Evolutionary conservation across 2,888 invertebrate species (phyloP).

Genomic region (Macropis europaea): DNA sequence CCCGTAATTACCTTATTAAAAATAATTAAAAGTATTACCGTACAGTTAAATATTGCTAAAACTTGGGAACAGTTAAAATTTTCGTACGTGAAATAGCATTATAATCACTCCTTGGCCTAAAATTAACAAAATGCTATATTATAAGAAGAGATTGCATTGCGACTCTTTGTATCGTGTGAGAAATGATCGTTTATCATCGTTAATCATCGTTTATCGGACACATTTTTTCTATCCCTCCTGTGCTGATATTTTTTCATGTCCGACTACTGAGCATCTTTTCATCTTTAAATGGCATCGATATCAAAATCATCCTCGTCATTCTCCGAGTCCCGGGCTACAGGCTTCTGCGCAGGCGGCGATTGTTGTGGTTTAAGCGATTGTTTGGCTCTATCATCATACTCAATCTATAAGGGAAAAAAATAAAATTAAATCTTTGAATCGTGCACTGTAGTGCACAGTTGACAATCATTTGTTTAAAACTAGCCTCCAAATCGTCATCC

Average conservation of each 20-base stretch:
- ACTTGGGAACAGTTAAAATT: conserved; percentile 68
- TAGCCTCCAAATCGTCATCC: conserved; percentile 86
- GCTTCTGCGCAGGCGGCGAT: conserved; percentile 80
- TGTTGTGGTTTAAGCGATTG: conserved; percentile 85
- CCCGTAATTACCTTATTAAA: conserved; percentile 59
- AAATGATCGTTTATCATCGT: conserved; percentile 54
- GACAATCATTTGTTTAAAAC: conserved; percentile 4
- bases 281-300: conserved; percentile 93
- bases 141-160: conserved; percentile 62
- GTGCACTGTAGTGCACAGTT: too few relatives aligned
- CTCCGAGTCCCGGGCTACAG: conserved; percentile 84
- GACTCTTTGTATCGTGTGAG: conserved; percentile 59
- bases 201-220: conserved; percentile 46
- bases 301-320: conserved; percentile 90
- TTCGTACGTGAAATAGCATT: conserved; percentile 54
- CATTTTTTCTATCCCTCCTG: conserved; percentile 11
- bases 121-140: conserved; percentile 60
- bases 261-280: conserved; percentile 47
- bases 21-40: conserved; percentile 66
- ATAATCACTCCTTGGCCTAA: conserved; percentile 55
- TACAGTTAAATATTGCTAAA: conserved; percentile 66
- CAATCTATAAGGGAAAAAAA: conserved; percentile 83
- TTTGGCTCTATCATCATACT: conserved; percentile 93
- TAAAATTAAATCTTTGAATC: too few relatives aligned
- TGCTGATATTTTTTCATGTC: conserved; percentile 28